Percentiles rank a stretch among this genome's conserved stretches.
Evolutionary conservation across 2,797 vertebrate genomes (phyloP).

Genomic region (Acanthurus leucopareius): DNA sequence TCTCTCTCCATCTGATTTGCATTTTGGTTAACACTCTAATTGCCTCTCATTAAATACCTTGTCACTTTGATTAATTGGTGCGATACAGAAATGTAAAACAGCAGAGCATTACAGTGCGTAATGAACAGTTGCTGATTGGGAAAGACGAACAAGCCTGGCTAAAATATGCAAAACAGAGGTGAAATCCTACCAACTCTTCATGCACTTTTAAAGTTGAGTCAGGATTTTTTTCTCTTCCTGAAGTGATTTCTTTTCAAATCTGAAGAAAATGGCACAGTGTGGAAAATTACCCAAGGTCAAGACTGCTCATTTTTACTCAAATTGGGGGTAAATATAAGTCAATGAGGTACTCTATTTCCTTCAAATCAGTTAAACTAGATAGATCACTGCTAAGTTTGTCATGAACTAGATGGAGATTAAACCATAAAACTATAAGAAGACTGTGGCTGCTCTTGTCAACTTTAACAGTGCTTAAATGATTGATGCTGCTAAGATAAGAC

Average conservation of each 20-base stretch:
- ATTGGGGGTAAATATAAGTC: background rate
- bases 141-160: slow-evolving; percentile 32
- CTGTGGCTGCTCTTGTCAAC: background rate
- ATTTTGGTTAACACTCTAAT: slow-evolving; percentile 86
- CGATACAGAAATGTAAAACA: slow-evolving; percentile 82
- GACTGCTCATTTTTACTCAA: background rate
- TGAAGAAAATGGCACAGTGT: background rate
- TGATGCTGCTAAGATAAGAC: background rate
- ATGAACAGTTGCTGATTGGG: slow-evolving; percentile 62
- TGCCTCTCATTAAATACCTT: slow-evolving; percentile 87
- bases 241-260: slow-evolving; percentile 2
- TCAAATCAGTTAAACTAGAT: no score
- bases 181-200: slow-evolving; percentile 20
- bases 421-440: no score
- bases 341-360: background rate
- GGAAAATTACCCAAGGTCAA: background rate
- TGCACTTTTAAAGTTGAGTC: slow-evolving; percentile 44
- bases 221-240: slow-evolving; percentile 2
- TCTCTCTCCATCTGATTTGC: slow-evolving; percentile 74
- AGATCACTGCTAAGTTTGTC: background rate
- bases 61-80: slow-evolving; percentile 87
- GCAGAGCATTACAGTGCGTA: slow-evolving; percentile 67
- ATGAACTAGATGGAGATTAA: background rate
- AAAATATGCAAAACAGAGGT: slow-evolving; percentile 48
- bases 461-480: background rate